Conservation (phyloP, 2,888 invertebrate species). For the Tipula lateralis region DNA sequence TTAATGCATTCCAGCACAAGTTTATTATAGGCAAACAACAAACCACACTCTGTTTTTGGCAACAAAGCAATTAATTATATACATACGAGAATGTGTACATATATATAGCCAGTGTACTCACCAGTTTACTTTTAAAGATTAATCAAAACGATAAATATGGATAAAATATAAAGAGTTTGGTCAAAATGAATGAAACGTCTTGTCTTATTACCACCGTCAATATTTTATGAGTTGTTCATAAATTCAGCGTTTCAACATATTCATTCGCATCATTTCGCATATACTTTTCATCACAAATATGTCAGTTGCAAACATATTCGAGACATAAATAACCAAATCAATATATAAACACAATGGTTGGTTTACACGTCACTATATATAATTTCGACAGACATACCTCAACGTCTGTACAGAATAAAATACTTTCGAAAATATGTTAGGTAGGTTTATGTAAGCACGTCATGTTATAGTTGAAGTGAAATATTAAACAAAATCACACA, state of each 20-base stretch:
- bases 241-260: neutral
- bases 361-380: neutral
- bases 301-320: neutral
- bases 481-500: neutral
- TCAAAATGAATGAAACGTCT: neutral
- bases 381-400: neutral
- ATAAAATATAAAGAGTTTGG: neutral
- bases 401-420: neutral
- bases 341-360: too few relatives aligned
- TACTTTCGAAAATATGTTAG: neutral
- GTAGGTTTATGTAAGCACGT: neutral
- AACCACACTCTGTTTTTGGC: neutral
- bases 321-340: neutral
- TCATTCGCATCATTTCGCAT: neutral
- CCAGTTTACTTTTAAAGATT: neutral
- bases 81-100: neutral
- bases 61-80: neutral
- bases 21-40: neutral
- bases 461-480: neutral
- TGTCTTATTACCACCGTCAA: neutral
- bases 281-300: neutral
- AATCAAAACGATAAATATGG: neutral
- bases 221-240: neutral
- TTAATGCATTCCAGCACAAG: neutral
- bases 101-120: neutral